Conservation (phyloP, 2,888 invertebrate genomes). For the Andrena praecox region DNA sequence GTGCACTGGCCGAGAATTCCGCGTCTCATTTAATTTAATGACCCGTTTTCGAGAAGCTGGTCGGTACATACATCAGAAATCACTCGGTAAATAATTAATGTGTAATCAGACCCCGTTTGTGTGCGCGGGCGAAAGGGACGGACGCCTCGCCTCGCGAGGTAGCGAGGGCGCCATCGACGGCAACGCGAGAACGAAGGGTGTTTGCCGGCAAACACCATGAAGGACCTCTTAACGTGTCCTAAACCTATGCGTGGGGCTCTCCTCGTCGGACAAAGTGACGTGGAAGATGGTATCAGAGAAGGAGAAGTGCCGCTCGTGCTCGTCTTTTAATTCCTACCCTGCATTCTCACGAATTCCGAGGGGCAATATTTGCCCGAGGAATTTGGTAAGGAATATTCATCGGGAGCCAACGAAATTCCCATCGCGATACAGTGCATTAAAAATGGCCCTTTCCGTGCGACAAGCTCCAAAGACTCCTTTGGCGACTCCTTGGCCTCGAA, state of each 20-base stretch:
- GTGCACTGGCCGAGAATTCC: slow-evolving; percentile 63
- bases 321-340: slow-evolving; percentile 47
- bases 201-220: slow-evolving; percentile 80
- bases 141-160: slow-evolving; percentile 64
- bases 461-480: neutral
- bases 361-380: neutral
- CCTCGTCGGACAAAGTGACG: slow-evolving; percentile 66
- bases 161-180: slow-evolving; percentile 77
- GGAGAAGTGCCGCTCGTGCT: slow-evolving; percentile 33
- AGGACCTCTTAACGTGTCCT: slow-evolving; percentile 79
- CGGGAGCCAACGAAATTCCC: neutral
- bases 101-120: slow-evolving; percentile 82
- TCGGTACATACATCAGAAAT: slow-evolving; percentile 75
- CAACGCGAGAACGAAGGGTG: slow-evolving; percentile 79
- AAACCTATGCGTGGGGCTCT: slow-evolving; percentile 73
- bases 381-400: neutral
- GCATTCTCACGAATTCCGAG: slow-evolving; percentile 11
- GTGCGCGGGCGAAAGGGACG: slow-evolving; percentile 72
- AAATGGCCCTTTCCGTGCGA: too few relatives aligned
- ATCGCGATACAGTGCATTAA: too few relatives aligned
- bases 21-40: slow-evolving; percentile 79
- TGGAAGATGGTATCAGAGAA: slow-evolving; percentile 59
- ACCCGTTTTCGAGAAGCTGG: slow-evolving; percentile 67
- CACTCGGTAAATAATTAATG: slow-evolving; percentile 83
- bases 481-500: neutral